Evolutionary conservation across 2,888 invertebrate species (phyloP).

Genomic region (Dryobotodes eremita): DNA sequence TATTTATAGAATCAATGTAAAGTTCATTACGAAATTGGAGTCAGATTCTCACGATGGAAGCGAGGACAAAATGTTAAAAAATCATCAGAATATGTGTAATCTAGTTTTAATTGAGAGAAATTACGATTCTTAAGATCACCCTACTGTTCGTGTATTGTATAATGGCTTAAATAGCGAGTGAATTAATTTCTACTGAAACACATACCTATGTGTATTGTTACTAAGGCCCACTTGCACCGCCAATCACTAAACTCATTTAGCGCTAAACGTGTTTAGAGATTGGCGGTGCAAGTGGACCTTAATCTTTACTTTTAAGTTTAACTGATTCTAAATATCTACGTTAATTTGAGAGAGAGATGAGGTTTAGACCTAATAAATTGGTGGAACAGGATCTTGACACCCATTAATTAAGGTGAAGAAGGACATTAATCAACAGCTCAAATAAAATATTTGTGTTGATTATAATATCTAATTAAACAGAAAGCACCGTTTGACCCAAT

Average conservation of each 20-base stretch:
- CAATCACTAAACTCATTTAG: not conserved
- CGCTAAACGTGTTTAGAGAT: no score
- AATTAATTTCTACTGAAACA: not conserved
- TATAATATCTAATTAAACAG: slow-evolving; percentile 66
- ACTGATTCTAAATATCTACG: not conserved
- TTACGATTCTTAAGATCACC: slow-evolving; percentile 10
- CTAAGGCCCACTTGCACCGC: no score
- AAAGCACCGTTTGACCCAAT: slow-evolving; percentile 77
- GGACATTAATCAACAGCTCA: slow-evolving; percentile 27
- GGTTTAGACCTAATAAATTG: slow-evolving; percentile 8
- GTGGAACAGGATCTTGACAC: slow-evolving; percentile 5
- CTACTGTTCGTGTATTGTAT: not conserved
- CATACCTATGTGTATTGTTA: no score
- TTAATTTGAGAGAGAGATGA: not conserved
- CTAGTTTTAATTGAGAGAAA: slow-evolving; percentile 49
- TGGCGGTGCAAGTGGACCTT: no score
- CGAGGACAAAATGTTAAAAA: slow-evolving; percentile 17
- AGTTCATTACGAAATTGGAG: slow-evolving; percentile 41
- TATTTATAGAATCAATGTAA: slow-evolving; percentile 56
- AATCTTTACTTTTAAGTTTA: no score
- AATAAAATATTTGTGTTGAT: slow-evolving; percentile 44
- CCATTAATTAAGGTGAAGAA: slow-evolving; percentile 9
- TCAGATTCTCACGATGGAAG: slow-evolving; percentile 48
- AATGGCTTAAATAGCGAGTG: not conserved
- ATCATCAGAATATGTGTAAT: slow-evolving; percentile 48